Percentiles rank a stretch among this genome's conserved stretches.
These are phyloP conservation scores for Myiopsitta monachus DNA, from an alignment of 2,113 vertebrate genomes.

Conservation along the genomic window DNA sequence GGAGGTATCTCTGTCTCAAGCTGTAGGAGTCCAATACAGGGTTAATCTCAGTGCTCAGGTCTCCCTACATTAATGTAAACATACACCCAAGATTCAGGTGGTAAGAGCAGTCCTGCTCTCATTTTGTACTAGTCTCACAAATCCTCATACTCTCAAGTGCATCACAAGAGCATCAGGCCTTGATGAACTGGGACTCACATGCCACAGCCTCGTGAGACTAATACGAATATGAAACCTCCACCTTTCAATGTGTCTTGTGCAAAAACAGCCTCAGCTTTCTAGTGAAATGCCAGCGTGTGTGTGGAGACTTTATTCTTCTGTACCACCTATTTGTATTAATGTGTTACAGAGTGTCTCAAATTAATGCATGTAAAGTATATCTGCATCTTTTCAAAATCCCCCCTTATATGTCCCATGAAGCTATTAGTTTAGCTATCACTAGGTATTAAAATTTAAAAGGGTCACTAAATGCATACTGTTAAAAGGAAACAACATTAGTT, in stretches of 20 bases:
- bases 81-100: not conserved
- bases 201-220: not conserved
- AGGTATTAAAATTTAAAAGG: slow-evolving; percentile 67
- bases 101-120: not conserved
- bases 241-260: not conserved
- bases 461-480: slow-evolving; percentile 61
- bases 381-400: slow-evolving; percentile 2
- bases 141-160: not conserved
- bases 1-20: not conserved
- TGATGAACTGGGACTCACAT: not conserved
- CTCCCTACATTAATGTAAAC: not conserved
- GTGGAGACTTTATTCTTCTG: not conserved
- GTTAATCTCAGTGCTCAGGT: not conserved
- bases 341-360: not conserved
- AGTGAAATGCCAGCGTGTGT: not conserved
- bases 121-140: not conserved
- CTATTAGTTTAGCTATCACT: slow-evolving; percentile 53
- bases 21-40: not conserved
- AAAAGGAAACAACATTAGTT: slow-evolving; percentile 72
- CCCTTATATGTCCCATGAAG: slow-evolving; percentile 10
- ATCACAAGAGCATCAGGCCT: not conserved
- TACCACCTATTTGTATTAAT: not conserved
- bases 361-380: not conserved
- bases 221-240: not conserved
- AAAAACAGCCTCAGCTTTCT: not conserved